Percentiles rank a stretch among this genome's conserved stretches.
Conservation (phyloP, 2,113 vertebrate species). For the Butorides virescens region DNA sequence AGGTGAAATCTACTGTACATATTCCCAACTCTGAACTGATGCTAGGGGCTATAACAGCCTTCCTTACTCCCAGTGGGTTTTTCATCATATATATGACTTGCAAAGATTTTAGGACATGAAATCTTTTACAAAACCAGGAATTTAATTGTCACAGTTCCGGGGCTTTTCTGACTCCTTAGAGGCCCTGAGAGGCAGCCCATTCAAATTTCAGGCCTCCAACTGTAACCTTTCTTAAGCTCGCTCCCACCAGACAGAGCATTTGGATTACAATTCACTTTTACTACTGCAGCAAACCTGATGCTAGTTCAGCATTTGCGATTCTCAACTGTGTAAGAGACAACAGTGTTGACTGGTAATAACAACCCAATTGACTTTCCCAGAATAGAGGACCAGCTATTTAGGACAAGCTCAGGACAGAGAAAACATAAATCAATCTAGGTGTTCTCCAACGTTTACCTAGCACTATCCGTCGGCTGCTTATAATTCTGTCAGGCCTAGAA, state of each 20-base stretch:
- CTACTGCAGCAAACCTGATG: neutral
- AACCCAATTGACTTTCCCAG: neutral
- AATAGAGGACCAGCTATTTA: neutral
- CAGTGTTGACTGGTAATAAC: neutral
- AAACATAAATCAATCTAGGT: neutral
- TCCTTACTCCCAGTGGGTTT: neutral
- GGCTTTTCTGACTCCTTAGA: neutral
- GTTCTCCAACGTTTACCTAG: neutral
- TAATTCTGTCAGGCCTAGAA: neutral
- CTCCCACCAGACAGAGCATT: neutral
- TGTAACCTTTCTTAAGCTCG: neutral
- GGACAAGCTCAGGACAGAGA: neutral
- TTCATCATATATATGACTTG: accelerated
- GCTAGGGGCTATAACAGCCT: neutral
- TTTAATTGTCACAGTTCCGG: neutral
- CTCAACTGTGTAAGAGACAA: neutral
- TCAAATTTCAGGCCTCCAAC: neutral
- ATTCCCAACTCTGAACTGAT: neutral
- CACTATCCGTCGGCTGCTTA: neutral
- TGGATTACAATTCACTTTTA: neutral
- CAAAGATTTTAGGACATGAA: neutral
- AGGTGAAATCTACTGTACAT: neutral
- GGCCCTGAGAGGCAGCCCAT: neutral
- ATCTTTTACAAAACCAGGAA: neutral
- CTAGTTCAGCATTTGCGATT: neutral